Evolutionary conservation across 2,888 invertebrate species (phyloP), one percentile per base, ranked within the genome.

Genomic region (Monochamus alternatus): DNA sequence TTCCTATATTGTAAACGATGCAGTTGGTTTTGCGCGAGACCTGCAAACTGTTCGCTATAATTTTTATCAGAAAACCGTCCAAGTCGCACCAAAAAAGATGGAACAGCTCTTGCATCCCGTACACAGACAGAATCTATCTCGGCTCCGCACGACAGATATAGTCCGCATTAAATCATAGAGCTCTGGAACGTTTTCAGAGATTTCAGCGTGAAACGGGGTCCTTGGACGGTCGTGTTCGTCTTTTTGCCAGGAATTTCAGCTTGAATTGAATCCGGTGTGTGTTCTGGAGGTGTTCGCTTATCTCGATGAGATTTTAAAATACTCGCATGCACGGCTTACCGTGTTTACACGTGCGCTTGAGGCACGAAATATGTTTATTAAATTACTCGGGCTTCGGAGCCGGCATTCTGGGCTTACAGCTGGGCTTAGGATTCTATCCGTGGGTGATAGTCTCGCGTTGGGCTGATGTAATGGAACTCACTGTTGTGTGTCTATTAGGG

Each of bases 81-180:
- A 7, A 47, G 12, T 9, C 10, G 10, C 12, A 8, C 38, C 30
- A 63, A 71, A 71, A 64, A 71, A 59, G 65, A 9, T 31, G 65
- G 22, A 38, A 43, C 58, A 60, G 31, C 22, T 22, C 22, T 22
- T n/a, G 47, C 22, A 64, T 52, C 68, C 63, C 64, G 64, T 68
- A 60, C 22, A 62, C 31, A 44, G 44, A 38, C 51, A 51, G 60
- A 73, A 75, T 76, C 70, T 75, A 69, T 75, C 75, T 73, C 63
- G 32, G 66, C 44, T 64, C 60, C 55, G 32, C 64, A 68, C 58
- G 66, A 68, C 76, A 75, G 76, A 78, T 78, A 78, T 75, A 66
- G 75, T 76, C 67, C 70, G 60, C 78, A 70, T 75, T 78, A 73
- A 78, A 78, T 78, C 73, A 78, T 74, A 68, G 65, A 43, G 60